A percentile compares a stretch with the other conserved stretches of the same genome.
These are phyloP conservation scores for Ceuthmochares aereus DNA, from an alignment of 2,113 vertebrate species.

Conservation along the genomic window DNA sequence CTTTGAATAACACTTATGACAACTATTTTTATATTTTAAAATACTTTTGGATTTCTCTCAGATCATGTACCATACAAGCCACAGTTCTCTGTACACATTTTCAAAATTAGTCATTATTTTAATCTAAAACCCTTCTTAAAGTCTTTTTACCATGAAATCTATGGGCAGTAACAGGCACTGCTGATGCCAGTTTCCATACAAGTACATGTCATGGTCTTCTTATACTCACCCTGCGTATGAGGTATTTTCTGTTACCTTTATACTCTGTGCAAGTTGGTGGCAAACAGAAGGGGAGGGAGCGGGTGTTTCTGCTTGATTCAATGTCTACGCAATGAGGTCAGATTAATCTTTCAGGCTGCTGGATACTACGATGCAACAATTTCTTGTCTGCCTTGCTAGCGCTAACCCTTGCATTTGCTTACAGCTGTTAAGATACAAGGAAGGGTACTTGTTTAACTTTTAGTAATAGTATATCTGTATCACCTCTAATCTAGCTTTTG, in stretches of 20 bases:
- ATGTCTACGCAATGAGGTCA: neutral
- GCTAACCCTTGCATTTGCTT: neutral
- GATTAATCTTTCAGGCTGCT: neutral
- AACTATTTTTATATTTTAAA: neutral
- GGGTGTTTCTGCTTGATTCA: neutral
- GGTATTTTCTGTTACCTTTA: neutral
- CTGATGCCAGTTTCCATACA: neutral
- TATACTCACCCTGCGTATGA: neutral
- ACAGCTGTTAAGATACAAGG: neutral
- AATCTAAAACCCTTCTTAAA: neutral
- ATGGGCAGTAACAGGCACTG: neutral
- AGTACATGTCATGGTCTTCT: neutral
- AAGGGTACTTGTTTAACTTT: neutral
- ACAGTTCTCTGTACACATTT: neutral
- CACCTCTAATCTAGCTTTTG: neutral
- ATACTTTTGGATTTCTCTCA: neutral
- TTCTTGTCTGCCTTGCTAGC: neutral
- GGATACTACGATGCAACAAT: neutral
- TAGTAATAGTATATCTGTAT: neutral
- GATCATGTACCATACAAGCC: neutral
- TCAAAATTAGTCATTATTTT: neutral
- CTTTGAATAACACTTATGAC: neutral
- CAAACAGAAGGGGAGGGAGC: neutral
- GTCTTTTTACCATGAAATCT: neutral
- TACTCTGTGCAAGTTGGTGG: neutral